Conservation (phyloP, 2,888 invertebrate genomes). For the Sipha maydis region DNA sequence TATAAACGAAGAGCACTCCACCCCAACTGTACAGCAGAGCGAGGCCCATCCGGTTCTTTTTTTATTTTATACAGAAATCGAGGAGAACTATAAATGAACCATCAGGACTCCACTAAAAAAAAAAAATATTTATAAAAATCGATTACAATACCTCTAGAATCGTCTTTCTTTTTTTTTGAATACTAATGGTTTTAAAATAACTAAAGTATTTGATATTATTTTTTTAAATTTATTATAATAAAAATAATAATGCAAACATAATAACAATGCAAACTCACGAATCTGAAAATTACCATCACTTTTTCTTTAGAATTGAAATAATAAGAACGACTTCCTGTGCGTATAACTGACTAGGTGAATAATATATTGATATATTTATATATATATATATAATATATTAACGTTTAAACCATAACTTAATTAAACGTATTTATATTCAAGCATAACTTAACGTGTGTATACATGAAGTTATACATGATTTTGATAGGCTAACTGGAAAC, state of each 20-base stretch:
- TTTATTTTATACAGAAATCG: background rate
- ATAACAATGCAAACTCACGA: background rate
- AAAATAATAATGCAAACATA: background rate
- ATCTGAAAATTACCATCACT: background rate
- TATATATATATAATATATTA: no score
- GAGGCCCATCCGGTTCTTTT: no score
- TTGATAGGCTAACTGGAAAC: constrained; percentile 1
- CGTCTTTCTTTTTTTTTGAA: no score
- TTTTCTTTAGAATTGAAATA: background rate
- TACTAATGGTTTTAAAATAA: background rate
- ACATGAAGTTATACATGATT: background rate
- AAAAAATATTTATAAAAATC: background rate
- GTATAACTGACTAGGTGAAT: background rate
- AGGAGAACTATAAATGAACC: background rate
- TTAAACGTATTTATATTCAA: background rate
- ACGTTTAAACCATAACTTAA: background rate
- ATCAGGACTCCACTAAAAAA: background rate
- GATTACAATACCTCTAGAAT: background rate
- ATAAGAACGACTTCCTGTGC: background rate
- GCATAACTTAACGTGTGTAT: background rate
- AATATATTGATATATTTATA: no score
- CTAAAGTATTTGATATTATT: background rate
- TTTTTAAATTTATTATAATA: background rate
- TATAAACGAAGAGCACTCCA: no score
- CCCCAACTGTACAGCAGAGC: no score